Percentiles rank a stretch among this genome's conserved stretches.
Conservation (phyloP, 2,797 vertebrate genomes). For the Smutsia gigantea region DNA sequence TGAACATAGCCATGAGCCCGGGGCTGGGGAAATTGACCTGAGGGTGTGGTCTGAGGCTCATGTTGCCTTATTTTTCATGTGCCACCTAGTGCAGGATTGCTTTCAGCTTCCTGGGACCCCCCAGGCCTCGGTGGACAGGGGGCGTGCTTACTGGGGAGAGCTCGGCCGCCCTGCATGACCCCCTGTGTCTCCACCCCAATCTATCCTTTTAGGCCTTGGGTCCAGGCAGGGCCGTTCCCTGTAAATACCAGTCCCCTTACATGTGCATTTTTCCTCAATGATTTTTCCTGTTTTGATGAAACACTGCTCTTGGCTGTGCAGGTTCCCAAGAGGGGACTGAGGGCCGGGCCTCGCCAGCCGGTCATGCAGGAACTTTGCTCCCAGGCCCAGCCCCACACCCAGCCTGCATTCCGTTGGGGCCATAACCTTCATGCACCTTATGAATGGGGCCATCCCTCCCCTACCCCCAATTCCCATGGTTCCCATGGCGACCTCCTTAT, state of each 20-base stretch:
- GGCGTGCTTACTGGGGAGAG: not conserved
- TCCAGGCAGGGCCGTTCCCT: slow-evolving; percentile 69
- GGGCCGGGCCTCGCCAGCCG: not conserved
- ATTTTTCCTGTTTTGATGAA: slow-evolving; percentile 86
- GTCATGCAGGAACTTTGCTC: slow-evolving; percentile 68
- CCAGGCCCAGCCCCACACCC: slow-evolving; percentile 54
- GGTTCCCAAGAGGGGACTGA: slow-evolving; percentile 67
- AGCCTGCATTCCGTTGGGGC: not conserved
- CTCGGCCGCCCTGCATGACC: not conserved
- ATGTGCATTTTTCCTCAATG: slow-evolving; percentile 82
- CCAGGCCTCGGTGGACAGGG: not conserved
- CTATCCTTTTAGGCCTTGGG: not conserved
- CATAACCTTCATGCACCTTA: not conserved
- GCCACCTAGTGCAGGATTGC: too few species aligned
- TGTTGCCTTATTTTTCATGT: accelerated
- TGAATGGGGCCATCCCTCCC: not conserved
- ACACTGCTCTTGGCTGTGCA: slow-evolving; percentile 64
- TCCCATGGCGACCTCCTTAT: slow-evolving; percentile 44
- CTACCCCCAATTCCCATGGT: not conserved
- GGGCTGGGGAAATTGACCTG: too few species aligned
- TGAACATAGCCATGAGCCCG: too few species aligned
- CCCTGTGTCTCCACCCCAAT: not conserved
- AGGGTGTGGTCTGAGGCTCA: not conserved
- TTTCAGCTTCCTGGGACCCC: not conserved
- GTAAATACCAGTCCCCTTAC: slow-evolving; percentile 83